Percentiles rank a stretch among this genome's conserved stretches.
Evolutionary conservation across 2,113 vertebrate genomes (phyloP).

Genomic region (Sardina pilchardus): DNA sequence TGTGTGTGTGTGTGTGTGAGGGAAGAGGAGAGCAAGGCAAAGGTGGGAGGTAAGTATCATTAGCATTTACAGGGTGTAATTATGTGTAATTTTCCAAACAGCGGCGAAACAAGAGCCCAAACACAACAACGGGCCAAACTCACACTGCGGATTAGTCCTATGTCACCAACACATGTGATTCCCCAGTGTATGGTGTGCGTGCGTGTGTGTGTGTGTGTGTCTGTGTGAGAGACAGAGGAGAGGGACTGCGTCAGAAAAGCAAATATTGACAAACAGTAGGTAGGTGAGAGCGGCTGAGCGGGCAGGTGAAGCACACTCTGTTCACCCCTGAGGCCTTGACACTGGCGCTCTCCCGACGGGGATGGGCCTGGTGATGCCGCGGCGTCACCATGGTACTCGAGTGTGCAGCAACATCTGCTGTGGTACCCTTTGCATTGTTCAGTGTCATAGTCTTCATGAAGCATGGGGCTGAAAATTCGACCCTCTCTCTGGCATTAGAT

Average conservation of each 20-base stretch:
- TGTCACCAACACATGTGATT: slow-evolving; percentile 56
- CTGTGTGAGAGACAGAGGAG: neutral
- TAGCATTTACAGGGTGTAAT: slow-evolving; percentile 74
- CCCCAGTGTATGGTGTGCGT: neutral
- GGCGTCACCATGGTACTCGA: neutral
- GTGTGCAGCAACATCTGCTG: neutral
- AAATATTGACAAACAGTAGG: slow-evolving; percentile 60
- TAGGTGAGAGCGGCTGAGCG: slow-evolving; percentile 29
- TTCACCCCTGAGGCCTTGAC: neutral
- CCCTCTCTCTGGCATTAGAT: neutral
- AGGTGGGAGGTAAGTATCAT: slow-evolving; percentile 40
- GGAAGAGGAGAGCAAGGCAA: neutral
- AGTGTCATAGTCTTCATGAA: neutral
- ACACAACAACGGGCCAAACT: slow-evolving; percentile 72
- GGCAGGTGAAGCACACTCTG: slow-evolving; percentile 39
- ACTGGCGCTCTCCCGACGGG: neutral
- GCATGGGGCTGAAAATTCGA: neutral
- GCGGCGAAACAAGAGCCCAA: slow-evolving; percentile 72
- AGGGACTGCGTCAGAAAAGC: slow-evolving; percentile 43
- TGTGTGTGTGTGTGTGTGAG: neutral
- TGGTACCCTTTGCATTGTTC: neutral
- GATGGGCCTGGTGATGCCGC: neutral
- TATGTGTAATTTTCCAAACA: slow-evolving; percentile 73
- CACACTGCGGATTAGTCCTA: slow-evolving; percentile 63
- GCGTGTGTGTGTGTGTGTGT: neutral